Percentiles rank a stretch among this genome's conserved stretches.
phyloP scores from a whole-genome alignment of 2,797 vertebrate genomes.

The Hydrocynus forskahlii region DNA sequence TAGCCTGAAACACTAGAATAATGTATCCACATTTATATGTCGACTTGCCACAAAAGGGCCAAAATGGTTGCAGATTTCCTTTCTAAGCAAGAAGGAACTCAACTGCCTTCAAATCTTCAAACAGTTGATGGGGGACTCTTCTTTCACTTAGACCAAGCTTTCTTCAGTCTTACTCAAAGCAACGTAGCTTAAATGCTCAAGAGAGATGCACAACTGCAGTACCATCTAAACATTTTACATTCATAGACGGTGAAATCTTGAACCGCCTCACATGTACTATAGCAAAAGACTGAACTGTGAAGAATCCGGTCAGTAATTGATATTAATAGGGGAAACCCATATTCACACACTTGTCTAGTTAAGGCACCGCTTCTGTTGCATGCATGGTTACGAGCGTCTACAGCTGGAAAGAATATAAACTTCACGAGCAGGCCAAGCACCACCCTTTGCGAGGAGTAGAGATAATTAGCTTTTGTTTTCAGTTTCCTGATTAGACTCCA shows the following conservation, averaged over 20 bases:
- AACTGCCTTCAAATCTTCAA: no score
- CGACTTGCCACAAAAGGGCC: no score
- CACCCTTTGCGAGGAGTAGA: conserved; percentile 26
- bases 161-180: background rate
- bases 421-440: conserved; percentile 24
- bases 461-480: conserved; percentile 63
- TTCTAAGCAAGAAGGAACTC: no score
- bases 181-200: background rate
- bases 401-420: conserved; percentile 44
- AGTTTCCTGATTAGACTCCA: conserved; percentile 52
- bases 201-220: background rate
- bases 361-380: conserved; percentile 25
- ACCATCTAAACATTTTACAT: background rate
- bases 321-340: conserved; percentile 1
- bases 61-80: no score
- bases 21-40: no score
- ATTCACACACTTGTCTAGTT: conserved; percentile 34
- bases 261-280: background rate
- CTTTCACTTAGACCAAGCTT: background rate
- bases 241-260: background rate
- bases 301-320: background rate
- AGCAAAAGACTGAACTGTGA: background rate
- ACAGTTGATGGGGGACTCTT: no score
- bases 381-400: conserved; percentile 23
- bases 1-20: background rate